Base-by-base conservation (phyloP, 2,113 vertebrate genomes). In the Polypterus senegalus region DNA sequence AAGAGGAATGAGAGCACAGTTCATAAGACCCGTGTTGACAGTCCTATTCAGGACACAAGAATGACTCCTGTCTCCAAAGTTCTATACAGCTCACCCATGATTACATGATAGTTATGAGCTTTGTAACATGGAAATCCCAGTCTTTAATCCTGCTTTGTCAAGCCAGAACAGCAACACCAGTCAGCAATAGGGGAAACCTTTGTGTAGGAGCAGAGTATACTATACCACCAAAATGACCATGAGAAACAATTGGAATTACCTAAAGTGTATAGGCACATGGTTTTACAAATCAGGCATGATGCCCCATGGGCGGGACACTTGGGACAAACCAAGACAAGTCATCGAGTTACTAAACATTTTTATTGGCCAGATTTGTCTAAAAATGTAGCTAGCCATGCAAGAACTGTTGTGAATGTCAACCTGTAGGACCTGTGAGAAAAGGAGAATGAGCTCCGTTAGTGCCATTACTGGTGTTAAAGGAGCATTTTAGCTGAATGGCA, bases 261-360 rank as follows among this genome's bases (percentile, higher is more conserved):
- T 4, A 45, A 7, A 3, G 9, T 5, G 45, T 54, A 49, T n/a
- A 7, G 43, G 10, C 10, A 48, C 2, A 3, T 7, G 5, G 48
- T 63, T 4, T 2, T 63, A 9, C 1, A 58, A 1, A 11, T 63
- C n/a, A 56, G 47, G 5, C 55, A 58, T 58, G 9, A n/a, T 3
- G 46, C 46, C 2, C 62, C 54, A 8, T 63, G 54, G 56, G 10
- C 54, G 27, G 62, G 62, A 7, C 55, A 63, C 43, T 46, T 63
- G 5, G 62, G 54, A 1, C 55, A 58, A 2, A n/a, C 11, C 10
- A 63, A 63, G 48, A 58, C 56, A 2, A 49, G 27, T 45, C 11
- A 6, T 6, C 3, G 48, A 3, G 52, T 63, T 48, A 9, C 11
- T 49, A 47, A 49, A 3, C 54, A 9, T 48, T 63, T 63, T 1